A percentile compares a stretch with the other conserved stretches of the same genome.
Evolutionary conservation across 2,797 vertebrate genomes (phyloP).

Genomic region (Choloepus didactylus): DNA sequence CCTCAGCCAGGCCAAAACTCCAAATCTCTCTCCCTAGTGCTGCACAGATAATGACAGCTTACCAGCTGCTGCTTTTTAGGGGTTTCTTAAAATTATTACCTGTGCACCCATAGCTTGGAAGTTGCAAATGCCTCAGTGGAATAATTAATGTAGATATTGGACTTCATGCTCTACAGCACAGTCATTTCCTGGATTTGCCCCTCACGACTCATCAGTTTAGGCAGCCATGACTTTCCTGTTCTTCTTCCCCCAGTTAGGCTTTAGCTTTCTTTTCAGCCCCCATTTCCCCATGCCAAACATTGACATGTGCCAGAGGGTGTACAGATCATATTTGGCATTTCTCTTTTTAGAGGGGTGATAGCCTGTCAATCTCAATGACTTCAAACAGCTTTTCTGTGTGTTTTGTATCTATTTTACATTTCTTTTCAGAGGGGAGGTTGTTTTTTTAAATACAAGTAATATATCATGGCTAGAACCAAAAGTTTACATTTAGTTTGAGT

Average conservation of each 20-base stretch:
- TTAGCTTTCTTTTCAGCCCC: not conserved
- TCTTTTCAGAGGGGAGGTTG: not conserved
- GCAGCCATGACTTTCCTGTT: not conserved
- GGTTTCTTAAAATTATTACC: not conserved
- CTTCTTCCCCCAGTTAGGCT: not conserved
- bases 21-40: not conserved
- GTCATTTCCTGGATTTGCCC: not conserved
- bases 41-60: not conserved
- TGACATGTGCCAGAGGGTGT: not conserved
- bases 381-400: not conserved
- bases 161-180: no score
- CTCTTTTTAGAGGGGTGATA: not conserved
- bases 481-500: not conserved
- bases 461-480: not conserved
- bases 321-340: not conserved
- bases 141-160: not conserved
- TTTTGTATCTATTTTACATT: not conserved
- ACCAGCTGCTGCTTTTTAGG: not conserved
- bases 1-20: not conserved
- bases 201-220: not conserved
- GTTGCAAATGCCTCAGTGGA: not conserved
- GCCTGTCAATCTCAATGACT: not conserved
- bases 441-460: not conserved
- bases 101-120: not conserved
- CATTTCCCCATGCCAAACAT: not conserved